Conservation (phyloP, 2,113 vertebrate species). For the Xyrauchen texanus region DNA sequence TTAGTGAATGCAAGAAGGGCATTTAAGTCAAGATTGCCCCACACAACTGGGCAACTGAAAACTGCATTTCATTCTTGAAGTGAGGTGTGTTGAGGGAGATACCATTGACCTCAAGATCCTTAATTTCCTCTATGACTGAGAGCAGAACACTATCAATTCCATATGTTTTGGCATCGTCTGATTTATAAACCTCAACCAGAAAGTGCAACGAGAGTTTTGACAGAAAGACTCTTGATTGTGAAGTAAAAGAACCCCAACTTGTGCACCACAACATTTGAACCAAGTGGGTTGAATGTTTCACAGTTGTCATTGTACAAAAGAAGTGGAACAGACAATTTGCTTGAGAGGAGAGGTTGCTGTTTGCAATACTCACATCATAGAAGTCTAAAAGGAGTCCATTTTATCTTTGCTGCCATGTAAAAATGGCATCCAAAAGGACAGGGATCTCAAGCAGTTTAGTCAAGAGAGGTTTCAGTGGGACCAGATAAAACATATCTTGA, state of each 20-base stretch:
- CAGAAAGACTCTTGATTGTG: neutral
- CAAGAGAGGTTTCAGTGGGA: too few species aligned
- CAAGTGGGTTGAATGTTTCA: neutral
- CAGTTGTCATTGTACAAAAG: slow-evolving; percentile 1
- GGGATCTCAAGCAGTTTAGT: neutral
- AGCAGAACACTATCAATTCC: too few species aligned
- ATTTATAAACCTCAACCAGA: too few species aligned
- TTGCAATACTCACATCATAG: too few species aligned
- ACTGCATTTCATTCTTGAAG: neutral
- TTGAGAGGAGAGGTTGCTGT: neutral
- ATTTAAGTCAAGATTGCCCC: slow-evolving; percentile 5
- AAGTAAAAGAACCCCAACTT: slow-evolving; percentile 18
- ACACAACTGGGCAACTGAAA: slow-evolving; percentile 1
- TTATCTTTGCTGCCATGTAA: neutral
- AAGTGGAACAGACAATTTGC: slow-evolving; percentile 3
- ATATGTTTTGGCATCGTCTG: too few species aligned
- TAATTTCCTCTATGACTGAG: neutral
- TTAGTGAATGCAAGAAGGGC: slow-evolving; percentile 4
- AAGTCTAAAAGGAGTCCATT: neutral
- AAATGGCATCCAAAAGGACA: slow-evolving; percentile 4
- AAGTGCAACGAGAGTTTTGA: neutral
- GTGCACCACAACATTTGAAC: neutral
- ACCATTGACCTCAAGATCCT: neutral
- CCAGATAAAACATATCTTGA: too few species aligned
- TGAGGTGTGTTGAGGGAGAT: neutral